phyloP scores from a whole-genome alignment of 2,888 invertebrate species.

The Gasteruption jaculator region DNA sequence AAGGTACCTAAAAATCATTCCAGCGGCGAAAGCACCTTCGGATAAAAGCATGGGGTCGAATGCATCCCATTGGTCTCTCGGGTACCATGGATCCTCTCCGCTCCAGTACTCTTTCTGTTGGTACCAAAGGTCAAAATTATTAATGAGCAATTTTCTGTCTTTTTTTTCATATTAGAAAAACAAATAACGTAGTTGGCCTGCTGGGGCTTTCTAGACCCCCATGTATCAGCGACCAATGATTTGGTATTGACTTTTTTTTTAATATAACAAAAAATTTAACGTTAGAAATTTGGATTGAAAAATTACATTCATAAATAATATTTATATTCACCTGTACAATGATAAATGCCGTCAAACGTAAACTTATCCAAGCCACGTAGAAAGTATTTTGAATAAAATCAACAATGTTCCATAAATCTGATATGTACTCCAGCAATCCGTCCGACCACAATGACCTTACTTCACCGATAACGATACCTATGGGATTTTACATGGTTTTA shows the following conservation, averaged over 20 bases:
- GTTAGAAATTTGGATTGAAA: no score
- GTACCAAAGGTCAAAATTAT: no score
- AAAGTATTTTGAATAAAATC: slow-evolving; percentile 96
- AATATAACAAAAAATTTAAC: no score
- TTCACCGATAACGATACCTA: slow-evolving; percentile 93
- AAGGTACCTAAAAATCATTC: slow-evolving; percentile 81
- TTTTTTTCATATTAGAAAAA: no score
- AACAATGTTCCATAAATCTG: slow-evolving; percentile 97
- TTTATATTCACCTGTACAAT: slow-evolving; percentile 79
- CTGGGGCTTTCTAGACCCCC: no score
- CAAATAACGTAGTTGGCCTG: no score
- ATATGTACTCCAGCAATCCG: slow-evolving; percentile 86
- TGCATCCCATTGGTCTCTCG: slow-evolving; percentile 87
- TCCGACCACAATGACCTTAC: slow-evolving; percentile 86
- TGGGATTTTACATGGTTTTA: slow-evolving; percentile 39
- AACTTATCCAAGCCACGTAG: slow-evolving; percentile 88
- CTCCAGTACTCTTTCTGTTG: slow-evolving; percentile 67
- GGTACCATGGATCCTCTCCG: slow-evolving; percentile 77
- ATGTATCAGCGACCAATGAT: no score
- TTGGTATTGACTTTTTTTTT: no score
- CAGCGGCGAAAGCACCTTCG: slow-evolving; percentile 92
- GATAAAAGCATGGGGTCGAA: slow-evolving; percentile 94
- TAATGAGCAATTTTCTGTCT: no score
- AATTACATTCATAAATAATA: no score
- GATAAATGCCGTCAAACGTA: slow-evolving; percentile 84